Conservation (phyloP, 1,140 invertebrate species). For the Drosophila takahashii region DNA sequence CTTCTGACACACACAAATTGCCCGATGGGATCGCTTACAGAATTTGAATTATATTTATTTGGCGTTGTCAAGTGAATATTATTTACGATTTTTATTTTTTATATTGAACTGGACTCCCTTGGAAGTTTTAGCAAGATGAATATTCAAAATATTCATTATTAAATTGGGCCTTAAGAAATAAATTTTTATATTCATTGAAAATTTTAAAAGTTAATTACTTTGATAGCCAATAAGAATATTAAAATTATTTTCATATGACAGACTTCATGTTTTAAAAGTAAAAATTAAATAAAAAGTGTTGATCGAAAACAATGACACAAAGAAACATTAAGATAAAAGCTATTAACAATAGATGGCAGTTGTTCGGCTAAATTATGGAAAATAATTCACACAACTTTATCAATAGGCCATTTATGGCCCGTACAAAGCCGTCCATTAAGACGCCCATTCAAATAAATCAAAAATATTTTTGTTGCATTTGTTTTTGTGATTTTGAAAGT, state of each 20-base stretch:
- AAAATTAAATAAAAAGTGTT: background rate
- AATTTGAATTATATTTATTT: constrained; percentile 27
- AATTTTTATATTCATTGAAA: too few relatives aligned
- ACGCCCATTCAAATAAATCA: constrained; percentile 60
- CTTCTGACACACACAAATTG: constrained; percentile 36
- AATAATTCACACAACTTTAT: constrained; percentile 49
- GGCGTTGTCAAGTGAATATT: constrained; percentile 4
- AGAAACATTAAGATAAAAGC: constrained; percentile 15
- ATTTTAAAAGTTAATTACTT: too few relatives aligned
- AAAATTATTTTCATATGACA: background rate
- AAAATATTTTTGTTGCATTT: constrained; percentile 47
- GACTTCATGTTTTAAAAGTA: background rate
- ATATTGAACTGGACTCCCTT: background rate
- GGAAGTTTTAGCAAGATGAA: too few relatives aligned
- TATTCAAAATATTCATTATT: too few relatives aligned
- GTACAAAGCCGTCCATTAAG: constrained; percentile 39
- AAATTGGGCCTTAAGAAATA: too few relatives aligned
- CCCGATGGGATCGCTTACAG: constrained; percentile 35
- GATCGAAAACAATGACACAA: background rate
- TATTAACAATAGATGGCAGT: constrained; percentile 15
- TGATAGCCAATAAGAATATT: too few relatives aligned
- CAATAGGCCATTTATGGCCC: constrained; percentile 38
- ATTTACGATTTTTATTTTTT: constrained; percentile 4
- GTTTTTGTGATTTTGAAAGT: constrained; percentile 61
- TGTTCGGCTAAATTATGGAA: constrained; percentile 24